Evolutionary conservation across 2,113 vertebrate genomes (phyloP).

Genomic region (Amphiprion ocellaris): DNA sequence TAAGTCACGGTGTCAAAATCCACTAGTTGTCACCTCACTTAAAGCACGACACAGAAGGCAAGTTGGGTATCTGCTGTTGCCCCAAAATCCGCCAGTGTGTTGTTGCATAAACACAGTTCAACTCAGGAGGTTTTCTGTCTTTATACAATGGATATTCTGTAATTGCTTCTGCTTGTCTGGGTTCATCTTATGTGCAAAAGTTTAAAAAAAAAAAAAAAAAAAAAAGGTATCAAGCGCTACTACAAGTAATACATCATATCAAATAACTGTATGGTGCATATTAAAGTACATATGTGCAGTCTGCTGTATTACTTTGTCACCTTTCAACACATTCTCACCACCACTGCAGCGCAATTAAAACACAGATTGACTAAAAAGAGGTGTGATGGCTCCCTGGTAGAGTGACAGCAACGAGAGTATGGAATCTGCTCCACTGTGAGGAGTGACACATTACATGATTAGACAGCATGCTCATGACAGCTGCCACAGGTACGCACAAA

Average conservation of each 20-base stretch:
- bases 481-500: conserved; percentile 55
- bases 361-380: conserved; percentile 30
- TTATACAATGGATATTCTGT: too few species aligned
- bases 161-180: neutral
- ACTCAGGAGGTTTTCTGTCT: too few species aligned
- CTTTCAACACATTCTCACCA: neutral
- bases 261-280: neutral
- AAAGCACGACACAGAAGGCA: conserved; percentile 16
- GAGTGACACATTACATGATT: conserved; percentile 75
- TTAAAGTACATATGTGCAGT: neutral
- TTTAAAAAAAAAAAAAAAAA: too few species aligned
- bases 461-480: conserved; percentile 69
- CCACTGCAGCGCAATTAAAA: conserved; percentile 45
- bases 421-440: conserved; percentile 54
- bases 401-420: conserved; percentile 58
- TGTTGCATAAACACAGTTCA: too few species aligned
- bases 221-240: neutral
- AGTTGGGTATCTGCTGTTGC: neutral
- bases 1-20: conserved; percentile 24
- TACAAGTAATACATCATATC: neutral
- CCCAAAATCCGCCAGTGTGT: too few species aligned
- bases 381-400: conserved; percentile 35
- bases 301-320: neutral
- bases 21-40: conserved; percentile 4
- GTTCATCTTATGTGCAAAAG: neutral